These are phyloP conservation scores for Malthinus seriepunctatus DNA, from an alignment of 2,888 invertebrate species.

Conservation along the genomic window DNA sequence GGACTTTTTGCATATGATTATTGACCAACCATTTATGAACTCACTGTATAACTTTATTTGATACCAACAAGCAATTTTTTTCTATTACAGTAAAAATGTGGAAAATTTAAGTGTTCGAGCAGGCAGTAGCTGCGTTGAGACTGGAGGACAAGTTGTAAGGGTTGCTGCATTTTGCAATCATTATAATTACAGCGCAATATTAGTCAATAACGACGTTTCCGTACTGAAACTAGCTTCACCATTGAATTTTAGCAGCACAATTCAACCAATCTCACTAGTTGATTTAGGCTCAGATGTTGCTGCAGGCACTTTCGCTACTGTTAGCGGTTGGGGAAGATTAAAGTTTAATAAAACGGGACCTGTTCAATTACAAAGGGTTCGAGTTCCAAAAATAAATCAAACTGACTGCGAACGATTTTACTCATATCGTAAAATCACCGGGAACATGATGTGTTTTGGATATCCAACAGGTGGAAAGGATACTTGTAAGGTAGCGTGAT, in stretches of 20 bases:
- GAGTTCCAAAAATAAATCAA: neutral
- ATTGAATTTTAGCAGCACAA: neutral
- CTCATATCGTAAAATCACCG: neutral
- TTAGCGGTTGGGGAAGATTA: neutral
- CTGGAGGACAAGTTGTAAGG: neutral
- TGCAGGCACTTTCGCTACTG: neutral
- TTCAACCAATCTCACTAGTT: neutral
- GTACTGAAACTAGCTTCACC: neutral
- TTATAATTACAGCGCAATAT: neutral
- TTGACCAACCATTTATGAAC: too few relatives aligned
- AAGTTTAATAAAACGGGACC: rapidly evolving
- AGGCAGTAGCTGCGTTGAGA: neutral
- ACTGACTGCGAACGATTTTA: neutral
- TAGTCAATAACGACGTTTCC: constrained; percentile 4
- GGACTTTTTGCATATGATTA: too few relatives aligned
- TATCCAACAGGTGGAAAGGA: neutral
- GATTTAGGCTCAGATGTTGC: neutral
- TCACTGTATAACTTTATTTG: too few relatives aligned
- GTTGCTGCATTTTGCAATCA: neutral
- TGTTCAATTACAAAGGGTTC: neutral
- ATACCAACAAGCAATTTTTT: too few relatives aligned
- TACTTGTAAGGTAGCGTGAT: neutral
- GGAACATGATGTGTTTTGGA: neutral
- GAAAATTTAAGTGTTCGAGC: neutral
- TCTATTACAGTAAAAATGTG: neutral